Evolutionary conservation across 2,888 invertebrate species (phyloP).

Genomic region (Altica lythri): DNA sequence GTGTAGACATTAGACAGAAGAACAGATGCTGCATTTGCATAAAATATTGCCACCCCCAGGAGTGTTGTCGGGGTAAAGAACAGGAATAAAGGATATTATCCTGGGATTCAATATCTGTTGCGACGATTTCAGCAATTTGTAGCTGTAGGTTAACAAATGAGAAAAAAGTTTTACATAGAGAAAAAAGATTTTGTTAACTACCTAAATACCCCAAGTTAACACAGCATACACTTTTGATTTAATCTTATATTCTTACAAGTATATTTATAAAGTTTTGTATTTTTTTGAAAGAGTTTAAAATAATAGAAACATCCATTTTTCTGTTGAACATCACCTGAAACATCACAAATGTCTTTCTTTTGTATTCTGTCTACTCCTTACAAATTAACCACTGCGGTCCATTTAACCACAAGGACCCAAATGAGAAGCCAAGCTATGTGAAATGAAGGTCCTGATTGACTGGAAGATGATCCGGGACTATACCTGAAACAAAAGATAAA

Average conservation of each 20-base stretch:
- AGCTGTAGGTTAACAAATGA: slow-evolving; percentile 5
- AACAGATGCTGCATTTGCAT: slow-evolving; percentile 22
- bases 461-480: not conserved
- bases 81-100: slow-evolving; percentile 17
- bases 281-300: not conserved
- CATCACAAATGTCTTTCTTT: slow-evolving; percentile 14
- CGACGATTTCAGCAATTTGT: not conserved
- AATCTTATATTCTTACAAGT: no score
- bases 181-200: not conserved
- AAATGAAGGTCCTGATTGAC: slow-evolving; percentile 4
- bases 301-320: slow-evolving; percentile 2
- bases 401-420: slow-evolving; percentile 22
- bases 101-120: slow-evolving; percentile 7
- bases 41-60: slow-evolving; percentile 8
- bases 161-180: not conserved
- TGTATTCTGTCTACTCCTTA: slow-evolving; percentile 5
- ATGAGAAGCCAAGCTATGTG: slow-evolving; percentile 26
- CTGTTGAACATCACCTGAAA: slow-evolving; percentile 8
- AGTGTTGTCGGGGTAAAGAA: not conserved
- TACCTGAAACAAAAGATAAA: slow-evolving; percentile 12
- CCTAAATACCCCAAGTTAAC: no score
- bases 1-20: slow-evolving; percentile 12
- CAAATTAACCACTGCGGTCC: slow-evolving; percentile 5
- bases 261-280: no score
- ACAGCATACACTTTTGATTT: no score